These are phyloP conservation scores for Macrocentrus cingulum DNA, from an alignment of 1,140 invertebrate species.

Conservation along the genomic window DNA sequence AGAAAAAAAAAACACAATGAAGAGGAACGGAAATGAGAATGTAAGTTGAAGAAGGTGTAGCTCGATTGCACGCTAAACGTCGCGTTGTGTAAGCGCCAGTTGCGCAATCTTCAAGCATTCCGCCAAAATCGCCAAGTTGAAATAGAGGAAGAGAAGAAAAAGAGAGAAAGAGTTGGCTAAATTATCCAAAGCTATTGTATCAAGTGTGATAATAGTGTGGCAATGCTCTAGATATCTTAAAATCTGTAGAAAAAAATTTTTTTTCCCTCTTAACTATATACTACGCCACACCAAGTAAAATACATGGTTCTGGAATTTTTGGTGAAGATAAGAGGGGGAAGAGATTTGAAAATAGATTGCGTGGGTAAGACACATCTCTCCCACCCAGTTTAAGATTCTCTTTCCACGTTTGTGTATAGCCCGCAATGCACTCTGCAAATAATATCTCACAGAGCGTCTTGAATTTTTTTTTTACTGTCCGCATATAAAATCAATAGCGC, in stretches of 20 bases:
- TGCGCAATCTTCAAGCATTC: constrained; percentile 1
- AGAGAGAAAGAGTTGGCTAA: background rate
- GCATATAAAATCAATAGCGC: background rate
- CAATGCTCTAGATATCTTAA: too few relatives aligned
- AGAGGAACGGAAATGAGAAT: background rate
- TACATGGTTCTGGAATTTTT: background rate
- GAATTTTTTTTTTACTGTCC: background rate
- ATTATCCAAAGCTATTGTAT: too few relatives aligned
- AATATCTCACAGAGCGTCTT: constrained; percentile 1
- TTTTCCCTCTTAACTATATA: too few relatives aligned
- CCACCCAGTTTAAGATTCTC: background rate
- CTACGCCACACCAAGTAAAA: too few relatives aligned
- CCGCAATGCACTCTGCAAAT: background rate
- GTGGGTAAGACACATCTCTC: constrained; percentile 25
- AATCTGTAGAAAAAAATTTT: too few relatives aligned
- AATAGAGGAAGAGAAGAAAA: background rate
- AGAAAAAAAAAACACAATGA: background rate
- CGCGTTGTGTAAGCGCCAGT: constrained; percentile 1
- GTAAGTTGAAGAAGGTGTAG: constrained; percentile 5
- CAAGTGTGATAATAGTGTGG: background rate
- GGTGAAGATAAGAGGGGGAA: background rate
- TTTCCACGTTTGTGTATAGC: constrained; percentile 4
- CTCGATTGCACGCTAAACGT: background rate
- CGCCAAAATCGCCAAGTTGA: constrained; percentile 3
- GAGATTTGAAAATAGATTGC: constrained; percentile 32